Evolutionary conservation across 2,888 invertebrate genomes (phyloP).

Genomic region (Oscheius onirici): DNA sequence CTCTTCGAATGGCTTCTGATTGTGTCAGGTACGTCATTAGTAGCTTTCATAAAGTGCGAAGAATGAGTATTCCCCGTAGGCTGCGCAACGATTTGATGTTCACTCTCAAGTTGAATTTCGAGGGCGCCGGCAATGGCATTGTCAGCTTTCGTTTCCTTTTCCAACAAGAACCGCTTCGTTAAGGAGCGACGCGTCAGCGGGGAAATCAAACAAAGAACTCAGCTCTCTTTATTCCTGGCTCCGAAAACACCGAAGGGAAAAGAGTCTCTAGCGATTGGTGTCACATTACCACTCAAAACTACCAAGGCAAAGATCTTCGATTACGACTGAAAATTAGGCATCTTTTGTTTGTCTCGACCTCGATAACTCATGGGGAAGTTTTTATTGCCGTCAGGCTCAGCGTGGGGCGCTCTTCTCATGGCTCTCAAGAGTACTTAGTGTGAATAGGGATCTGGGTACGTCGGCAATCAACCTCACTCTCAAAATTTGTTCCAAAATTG

Average conservation of each 20-base stretch:
- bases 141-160: constrained; percentile 31
- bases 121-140: constrained; percentile 20
- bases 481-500: constrained; percentile 6
- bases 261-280: constrained; percentile 19
- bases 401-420: constrained; percentile 2
- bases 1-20: constrained; percentile 29
- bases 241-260: constrained; percentile 19
- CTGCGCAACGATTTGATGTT: too few relatives aligned
- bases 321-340: constrained; percentile 1
- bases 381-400: not conserved
- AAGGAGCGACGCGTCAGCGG: constrained; percentile 15
- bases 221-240: constrained; percentile 4
- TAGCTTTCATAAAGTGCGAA: too few relatives aligned
- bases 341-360: not conserved
- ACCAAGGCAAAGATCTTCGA: constrained; percentile 1
- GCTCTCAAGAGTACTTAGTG: constrained; percentile 20
- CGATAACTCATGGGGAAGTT: not conserved
- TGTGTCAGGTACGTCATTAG: constrained; percentile 21
- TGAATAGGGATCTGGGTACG: constrained; percentile 23
- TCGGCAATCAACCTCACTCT: constrained; percentile 21
- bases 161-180: constrained; percentile 26
- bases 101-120: not conserved
- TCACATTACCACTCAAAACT: constrained; percentile 32
- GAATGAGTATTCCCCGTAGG: too few relatives aligned
- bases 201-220: constrained; percentile 32